Evolutionary conservation across 2,888 invertebrate genomes (phyloP).

Genomic region (Beris chalybata): DNA sequence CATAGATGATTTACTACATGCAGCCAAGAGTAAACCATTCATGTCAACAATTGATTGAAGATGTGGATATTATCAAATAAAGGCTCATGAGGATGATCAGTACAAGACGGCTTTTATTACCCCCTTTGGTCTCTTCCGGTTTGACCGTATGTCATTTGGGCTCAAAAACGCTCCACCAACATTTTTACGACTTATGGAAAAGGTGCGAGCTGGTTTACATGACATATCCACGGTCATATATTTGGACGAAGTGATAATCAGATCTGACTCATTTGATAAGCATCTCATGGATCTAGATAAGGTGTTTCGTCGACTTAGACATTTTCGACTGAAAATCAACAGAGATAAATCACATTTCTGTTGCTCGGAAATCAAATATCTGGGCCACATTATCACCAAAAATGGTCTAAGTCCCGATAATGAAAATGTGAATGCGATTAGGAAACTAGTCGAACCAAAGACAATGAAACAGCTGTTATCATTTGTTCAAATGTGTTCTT

Average conservation of each 20-base stretch:
- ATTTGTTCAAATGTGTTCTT: constrained; percentile 9
- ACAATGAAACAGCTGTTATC: constrained; percentile 38
- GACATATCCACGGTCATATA: neutral
- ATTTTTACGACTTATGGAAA: neutral
- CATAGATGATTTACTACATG: neutral
- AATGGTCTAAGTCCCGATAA: constrained; percentile 41
- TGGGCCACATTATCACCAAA: constrained; percentile 36
- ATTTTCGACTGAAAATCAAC: constrained; percentile 38
- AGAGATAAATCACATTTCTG: constrained; percentile 27
- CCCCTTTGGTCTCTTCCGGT: neutral
- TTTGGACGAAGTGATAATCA: neutral
- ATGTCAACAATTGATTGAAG: neutral
- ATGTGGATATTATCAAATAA: neutral
- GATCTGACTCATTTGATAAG: neutral
- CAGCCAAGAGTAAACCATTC: neutral
- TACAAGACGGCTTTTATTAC: neutral
- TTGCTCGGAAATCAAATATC: constrained; percentile 32
- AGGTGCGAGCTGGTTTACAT: neutral
- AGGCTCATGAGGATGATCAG: constrained; percentile 5
- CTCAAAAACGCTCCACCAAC: neutral
- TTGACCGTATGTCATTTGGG: neutral
- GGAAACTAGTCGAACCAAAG: constrained; percentile 34
- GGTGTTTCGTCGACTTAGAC: constrained; percentile 42
- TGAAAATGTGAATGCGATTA: constrained; percentile 40
- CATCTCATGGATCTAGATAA: neutral